A percentile compares a stretch with the other conserved stretches of the same genome.
phyloP scores from a whole-genome alignment of 1,140 invertebrate species.

The Whitmania pigra region DNA sequence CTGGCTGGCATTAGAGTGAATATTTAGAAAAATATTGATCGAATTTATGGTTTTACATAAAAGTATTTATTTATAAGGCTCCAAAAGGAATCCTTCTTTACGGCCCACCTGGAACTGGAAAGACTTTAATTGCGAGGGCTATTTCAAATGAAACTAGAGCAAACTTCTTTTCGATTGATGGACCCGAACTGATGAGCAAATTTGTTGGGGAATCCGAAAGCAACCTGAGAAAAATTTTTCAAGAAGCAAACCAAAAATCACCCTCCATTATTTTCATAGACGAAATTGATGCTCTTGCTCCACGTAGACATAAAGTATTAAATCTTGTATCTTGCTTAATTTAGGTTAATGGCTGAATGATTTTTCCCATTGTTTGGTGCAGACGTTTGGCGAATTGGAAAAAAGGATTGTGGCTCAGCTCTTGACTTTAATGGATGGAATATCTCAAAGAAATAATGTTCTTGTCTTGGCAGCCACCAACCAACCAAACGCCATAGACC shows the following conservation, averaged over 20 bases:
- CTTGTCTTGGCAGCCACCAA: slow-evolving; percentile 34
- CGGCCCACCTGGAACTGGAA: slow-evolving; percentile 87
- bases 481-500: slow-evolving; percentile 32
- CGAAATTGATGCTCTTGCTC: slow-evolving; percentile 96
- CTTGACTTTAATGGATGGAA: slow-evolving; percentile 9
- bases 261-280: slow-evolving; percentile 99
- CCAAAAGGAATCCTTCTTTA: slow-evolving; percentile 85
- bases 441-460: slow-evolving; percentile 20
- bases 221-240: slow-evolving; percentile 92
- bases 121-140: slow-evolving; percentile 93
- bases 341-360: background rate
- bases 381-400: slow-evolving; percentile 3
- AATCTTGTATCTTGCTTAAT: background rate
- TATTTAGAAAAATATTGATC: slow-evolving; percentile 1
- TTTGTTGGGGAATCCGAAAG: slow-evolving; percentile 95
- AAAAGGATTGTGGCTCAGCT: slow-evolving; percentile 4
- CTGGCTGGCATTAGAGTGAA: slow-evolving; percentile 50
- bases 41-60: background rate
- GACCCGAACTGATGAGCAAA: slow-evolving; percentile 99
- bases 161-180: slow-evolving; percentile 99
- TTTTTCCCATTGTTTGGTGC: background rate
- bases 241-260: slow-evolving; percentile 97
- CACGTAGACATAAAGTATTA: slow-evolving; percentile 84
- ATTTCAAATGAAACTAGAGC: slow-evolving; percentile 99
- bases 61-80: slow-evolving; percentile 44